Evolutionary conservation across 2,113 vertebrate genomes (phyloP), one percentile per base, ranked within the genome.

Genomic region (Rhinopithecus roxellana): DNA sequence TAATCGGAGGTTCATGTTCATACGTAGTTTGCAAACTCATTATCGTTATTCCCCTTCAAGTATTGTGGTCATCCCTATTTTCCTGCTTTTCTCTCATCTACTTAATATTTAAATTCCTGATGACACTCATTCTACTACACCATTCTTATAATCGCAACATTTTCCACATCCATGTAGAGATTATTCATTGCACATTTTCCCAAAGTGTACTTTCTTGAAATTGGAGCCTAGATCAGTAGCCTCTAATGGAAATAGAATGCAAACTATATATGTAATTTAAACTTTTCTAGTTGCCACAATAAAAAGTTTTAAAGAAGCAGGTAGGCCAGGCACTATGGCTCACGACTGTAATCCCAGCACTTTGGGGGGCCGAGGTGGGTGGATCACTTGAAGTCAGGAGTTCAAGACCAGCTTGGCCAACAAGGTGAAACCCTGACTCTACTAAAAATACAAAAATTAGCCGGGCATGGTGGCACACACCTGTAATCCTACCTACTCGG

Each of bases 11-110:
- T 77, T 64, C 38, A 22, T 22, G 77, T 45, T 77, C 35, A 4
- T 22, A 69, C 8, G 9, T 59, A 30, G 20, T 45, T 81, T 75
- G 27, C 6, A 89, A 92, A 72, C 5, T 6, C 79, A 18, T 48
- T 83, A 38, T 5, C 50, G 27, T 45, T 45, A 67, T 69, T 94
- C 64, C 8, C 55, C 83, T 57, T 83, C 43, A 84, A 67, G 32
- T 32, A 23, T 88, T 81, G 95, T 57, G 74, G 38, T 57, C 27
- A 67, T 45, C 84, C 13, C n/a, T 55, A 57, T 55, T 83, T 88
- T 45, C 64, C 61, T 89, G 52, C n/a, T 92, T 86, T 92, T 78
- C 50, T 94, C 78, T 77, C 87, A 61, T 78, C 81, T 88, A 35
- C 8, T 59, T 88, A 91, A 72, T 59, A 50, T 52, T 52, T 89